phyloP scores from a whole-genome alignment of 2,113 vertebrate genomes.

The Prionailurus bengalensis region DNA sequence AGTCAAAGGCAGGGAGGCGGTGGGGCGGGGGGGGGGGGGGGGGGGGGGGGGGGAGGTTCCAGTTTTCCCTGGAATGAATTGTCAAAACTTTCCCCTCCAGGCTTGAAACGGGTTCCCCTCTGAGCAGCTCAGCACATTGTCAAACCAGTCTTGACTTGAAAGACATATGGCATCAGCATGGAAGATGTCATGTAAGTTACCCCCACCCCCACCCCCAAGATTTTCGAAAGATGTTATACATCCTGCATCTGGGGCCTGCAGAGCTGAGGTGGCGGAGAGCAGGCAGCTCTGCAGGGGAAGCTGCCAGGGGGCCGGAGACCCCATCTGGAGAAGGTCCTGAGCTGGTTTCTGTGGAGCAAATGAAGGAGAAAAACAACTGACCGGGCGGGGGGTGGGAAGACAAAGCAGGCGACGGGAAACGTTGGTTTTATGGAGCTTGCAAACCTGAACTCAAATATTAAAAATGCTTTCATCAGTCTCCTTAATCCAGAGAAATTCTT shows the following conservation, averaged over 20 bases:
- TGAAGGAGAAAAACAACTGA: conserved; percentile 17
- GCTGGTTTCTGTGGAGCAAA: conserved; percentile 26
- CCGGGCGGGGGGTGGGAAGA: neutral
- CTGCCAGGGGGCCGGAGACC: neutral
- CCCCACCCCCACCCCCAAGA: neutral
- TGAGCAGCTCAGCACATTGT: conserved; percentile 66
- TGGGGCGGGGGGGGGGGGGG: neutral
- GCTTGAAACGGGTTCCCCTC: conserved; percentile 72
- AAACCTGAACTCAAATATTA: conserved; percentile 79
- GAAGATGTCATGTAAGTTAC: conserved; percentile 52
- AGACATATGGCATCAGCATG: conserved; percentile 70
- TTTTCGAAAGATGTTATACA: conserved; percentile 7
- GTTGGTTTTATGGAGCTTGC: conserved; percentile 8
- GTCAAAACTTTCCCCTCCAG: conserved; percentile 66
- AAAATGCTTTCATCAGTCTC: conserved; percentile 87
- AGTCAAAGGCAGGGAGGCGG: neutral
- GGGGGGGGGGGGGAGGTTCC: neutral
- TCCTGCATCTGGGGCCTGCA: neutral
- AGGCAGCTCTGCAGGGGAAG: neutral
- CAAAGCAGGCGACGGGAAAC: conserved; percentile 29
- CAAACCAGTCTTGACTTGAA: conserved; percentile 79
- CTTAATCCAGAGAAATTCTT: conserved; percentile 87
- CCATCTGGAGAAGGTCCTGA: neutral
- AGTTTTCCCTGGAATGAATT: conserved; percentile 61
- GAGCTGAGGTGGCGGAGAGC: neutral